phyloP scores from a whole-genome alignment of 2,888 invertebrate species.

The Agrotis exclamationis region DNA sequence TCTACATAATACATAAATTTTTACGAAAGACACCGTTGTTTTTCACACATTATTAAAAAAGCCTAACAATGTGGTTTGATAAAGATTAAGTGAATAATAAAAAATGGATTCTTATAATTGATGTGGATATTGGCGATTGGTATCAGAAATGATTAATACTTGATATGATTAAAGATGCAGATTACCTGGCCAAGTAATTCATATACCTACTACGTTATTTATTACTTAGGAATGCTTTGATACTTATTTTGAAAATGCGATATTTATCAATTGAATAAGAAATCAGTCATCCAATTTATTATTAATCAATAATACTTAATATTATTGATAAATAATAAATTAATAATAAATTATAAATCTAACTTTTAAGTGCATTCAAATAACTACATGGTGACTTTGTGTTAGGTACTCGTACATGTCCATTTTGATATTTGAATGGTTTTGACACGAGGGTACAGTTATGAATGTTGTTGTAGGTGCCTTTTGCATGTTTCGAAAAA shows the following conservation, averaged over 20 bases:
- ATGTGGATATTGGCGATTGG: conserved; percentile 27
- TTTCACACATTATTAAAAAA: conserved; percentile 42
- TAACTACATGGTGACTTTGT: too few relatives aligned
- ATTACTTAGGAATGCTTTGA: conserved; percentile 2
- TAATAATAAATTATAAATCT: too few relatives aligned
- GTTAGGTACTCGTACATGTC: too few relatives aligned
- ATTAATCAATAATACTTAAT: too few relatives aligned
- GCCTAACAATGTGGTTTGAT: conserved; percentile 12
- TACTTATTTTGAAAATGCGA: neutral
- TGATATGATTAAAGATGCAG: conserved; percentile 15
- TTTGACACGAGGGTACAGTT: too few relatives aligned
- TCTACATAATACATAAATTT: conserved; percentile 38
- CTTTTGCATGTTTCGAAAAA: neutral
- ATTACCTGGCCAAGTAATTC: conserved; percentile 16
- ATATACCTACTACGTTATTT: neutral
- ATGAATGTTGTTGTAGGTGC: too few relatives aligned
- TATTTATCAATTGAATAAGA: neutral
- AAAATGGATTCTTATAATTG: conserved; percentile 20
- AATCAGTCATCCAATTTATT: neutral
- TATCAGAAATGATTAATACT: conserved; percentile 40
- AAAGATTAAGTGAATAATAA: conserved; percentile 25
- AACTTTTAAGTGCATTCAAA: too few relatives aligned
- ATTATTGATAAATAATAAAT: too few relatives aligned
- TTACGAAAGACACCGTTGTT: conserved; percentile 37
- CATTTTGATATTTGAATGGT: too few relatives aligned